Evolutionary conservation across 2,888 invertebrate genomes (phyloP).

Genomic region (Aphodius granarius): DNA sequence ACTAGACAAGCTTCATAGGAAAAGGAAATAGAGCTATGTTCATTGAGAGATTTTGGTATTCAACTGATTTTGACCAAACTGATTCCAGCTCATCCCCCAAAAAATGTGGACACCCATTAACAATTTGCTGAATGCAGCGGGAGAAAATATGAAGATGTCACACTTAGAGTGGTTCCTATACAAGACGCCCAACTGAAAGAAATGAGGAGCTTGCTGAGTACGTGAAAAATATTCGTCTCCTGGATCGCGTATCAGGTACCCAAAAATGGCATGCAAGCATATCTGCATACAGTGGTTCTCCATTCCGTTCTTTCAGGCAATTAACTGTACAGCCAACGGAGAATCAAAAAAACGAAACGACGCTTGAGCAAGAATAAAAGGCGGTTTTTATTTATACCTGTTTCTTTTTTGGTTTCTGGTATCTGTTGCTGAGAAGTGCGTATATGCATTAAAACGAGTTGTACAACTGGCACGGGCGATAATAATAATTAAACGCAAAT

Average conservation of each 20-base stretch:
- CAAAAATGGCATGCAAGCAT: not conserved
- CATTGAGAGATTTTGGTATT: constrained; percentile 2
- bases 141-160: not conserved
- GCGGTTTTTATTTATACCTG: not conserved
- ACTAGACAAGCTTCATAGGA: too few relatives aligned
- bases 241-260: not conserved
- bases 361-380: not conserved
- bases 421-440: not conserved
- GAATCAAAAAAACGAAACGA: not conserved
- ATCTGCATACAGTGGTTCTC: not conserved
- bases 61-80: too few relatives aligned
- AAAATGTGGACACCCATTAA: not conserved
- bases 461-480: not conserved
- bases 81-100: too few relatives aligned
- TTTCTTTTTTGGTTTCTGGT: not conserved
- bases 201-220: not conserved
- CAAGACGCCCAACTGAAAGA: not conserved
- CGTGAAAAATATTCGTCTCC: not conserved
- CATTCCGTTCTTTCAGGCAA: not conserved
- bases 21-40: too few relatives aligned
- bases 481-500: not conserved
- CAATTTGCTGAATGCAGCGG: not conserved
- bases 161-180: not conserved
- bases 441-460: not conserved
- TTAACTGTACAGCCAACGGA: not conserved